Evolutionary conservation across 2,113 vertebrate genomes (phyloP).

Genomic region (Tachysurus fulvidraco): DNA sequence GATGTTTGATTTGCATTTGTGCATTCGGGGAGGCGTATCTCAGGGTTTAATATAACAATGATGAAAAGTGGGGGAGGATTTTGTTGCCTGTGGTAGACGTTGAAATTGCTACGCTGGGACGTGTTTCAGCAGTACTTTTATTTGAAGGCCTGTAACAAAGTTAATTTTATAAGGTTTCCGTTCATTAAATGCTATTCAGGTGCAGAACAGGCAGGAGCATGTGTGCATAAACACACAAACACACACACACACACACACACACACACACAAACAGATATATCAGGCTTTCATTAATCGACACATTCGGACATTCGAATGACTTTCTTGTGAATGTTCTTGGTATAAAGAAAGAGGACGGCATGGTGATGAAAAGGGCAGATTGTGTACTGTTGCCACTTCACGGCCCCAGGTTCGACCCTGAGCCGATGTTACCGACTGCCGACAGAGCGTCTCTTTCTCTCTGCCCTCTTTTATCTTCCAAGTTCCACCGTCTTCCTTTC

Average conservation of each 20-base stretch:
- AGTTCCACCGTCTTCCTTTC: not conserved
- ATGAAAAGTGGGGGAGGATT: conserved; percentile 53
- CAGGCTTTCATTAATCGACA: not conserved
- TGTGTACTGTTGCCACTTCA: not conserved
- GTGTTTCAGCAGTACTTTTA: conserved; percentile 51
- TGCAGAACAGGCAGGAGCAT: conserved; percentile 46
- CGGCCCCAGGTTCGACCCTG: not conserved
- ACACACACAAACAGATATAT: not conserved
- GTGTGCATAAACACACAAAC: conserved; percentile 2
- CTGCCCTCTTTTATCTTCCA: too few species aligned
- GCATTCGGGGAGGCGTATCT: conserved; percentile 48
- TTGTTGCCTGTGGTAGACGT: conserved; percentile 42
- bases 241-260: conserved; percentile 26
- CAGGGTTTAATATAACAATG: conserved; percentile 64
- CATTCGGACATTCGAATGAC: not conserved
- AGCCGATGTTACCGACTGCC: conserved; percentile 11
- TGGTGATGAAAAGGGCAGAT: not conserved
- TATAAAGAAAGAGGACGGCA: not conserved
- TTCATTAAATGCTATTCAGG: conserved; percentile 62
- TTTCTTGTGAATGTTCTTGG: not conserved
- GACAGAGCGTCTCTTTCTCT: not conserved
- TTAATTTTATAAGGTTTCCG: conserved; percentile 66
- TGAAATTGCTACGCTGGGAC: conserved; percentile 48
- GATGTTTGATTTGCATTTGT: conserved; percentile 53
- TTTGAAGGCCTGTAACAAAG: conserved; percentile 61